Conservation (phyloP, 2,888 invertebrate species). For the Eumerus sabulonum region DNA sequence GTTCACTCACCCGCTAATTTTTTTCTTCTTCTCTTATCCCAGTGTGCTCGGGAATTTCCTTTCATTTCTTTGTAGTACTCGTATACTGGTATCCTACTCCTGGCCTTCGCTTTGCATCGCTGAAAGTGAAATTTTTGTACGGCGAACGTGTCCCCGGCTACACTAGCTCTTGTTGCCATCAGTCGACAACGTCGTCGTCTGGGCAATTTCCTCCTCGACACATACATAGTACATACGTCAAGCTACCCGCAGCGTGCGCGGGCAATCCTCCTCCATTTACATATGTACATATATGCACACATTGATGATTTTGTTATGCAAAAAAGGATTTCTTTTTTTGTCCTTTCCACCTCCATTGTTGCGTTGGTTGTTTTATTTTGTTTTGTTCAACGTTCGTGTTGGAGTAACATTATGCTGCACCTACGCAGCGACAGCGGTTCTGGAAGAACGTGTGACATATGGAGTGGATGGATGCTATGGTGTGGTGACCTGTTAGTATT, state of each 20-base stretch:
- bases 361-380: constrained; percentile 6
- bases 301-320: constrained; percentile 67
- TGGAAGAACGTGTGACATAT: constrained; percentile 63
- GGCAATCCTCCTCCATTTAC: constrained; percentile 51
- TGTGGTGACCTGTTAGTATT: constrained; percentile 41
- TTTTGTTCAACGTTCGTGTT: constrained; percentile 28
- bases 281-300: constrained; percentile 44
- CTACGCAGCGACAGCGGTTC: constrained; percentile 52
- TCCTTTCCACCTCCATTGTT: neutral
- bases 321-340: constrained; percentile 22
- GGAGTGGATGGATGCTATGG: constrained; percentile 31
- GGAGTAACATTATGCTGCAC: constrained; percentile 61
- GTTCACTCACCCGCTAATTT: constrained; percentile 19
- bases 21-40: constrained; percentile 13
- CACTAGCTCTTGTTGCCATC: constrained; percentile 31
- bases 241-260: constrained; percentile 5
- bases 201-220: constrained; percentile 66
- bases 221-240: constrained; percentile 17
- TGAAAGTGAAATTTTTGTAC: constrained; percentile 62
- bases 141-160: constrained; percentile 23
- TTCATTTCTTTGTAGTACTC: neutral
- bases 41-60: constrained; percentile 24
- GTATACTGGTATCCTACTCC: constrained; percentile 8
- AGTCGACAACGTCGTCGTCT: constrained; percentile 40
- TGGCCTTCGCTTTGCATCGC: neutral